Evolutionary conservation across 2,888 invertebrate species (phyloP).

Genomic region (Nephrotoma appendiculata): DNA sequence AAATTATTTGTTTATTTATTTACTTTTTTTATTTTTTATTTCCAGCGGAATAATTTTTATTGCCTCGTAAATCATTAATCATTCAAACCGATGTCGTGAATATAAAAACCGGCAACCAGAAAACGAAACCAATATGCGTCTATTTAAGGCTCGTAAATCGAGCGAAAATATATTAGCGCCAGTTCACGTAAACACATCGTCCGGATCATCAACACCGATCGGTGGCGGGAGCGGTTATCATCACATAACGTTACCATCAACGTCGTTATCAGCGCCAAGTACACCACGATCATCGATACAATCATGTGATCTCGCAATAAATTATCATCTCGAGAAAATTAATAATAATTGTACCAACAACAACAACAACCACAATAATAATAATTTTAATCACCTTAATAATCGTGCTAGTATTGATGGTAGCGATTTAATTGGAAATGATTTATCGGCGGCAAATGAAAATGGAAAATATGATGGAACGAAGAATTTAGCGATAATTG

Average conservation of each 20-base stretch:
- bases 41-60: background rate
- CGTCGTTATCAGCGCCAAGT: conserved; percentile 13
- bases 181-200: conserved; percentile 13
- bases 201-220: conserved; percentile 4
- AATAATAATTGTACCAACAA: conserved; percentile 6
- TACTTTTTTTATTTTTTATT: background rate
- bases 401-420: background rate
- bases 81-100: background rate
- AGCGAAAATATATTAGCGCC: conserved; percentile 26
- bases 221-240: background rate
- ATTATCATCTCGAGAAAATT: conserved; percentile 6
- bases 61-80: background rate
- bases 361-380: background rate
- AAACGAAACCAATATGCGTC: conserved; percentile 22
- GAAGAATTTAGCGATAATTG: conserved; percentile 13
- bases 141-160: conserved; percentile 32
- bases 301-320: conserved; percentile 6
- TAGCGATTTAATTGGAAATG: background rate
- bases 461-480: background rate
- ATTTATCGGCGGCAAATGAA: background rate
- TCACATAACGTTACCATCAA: conserved; percentile 10
- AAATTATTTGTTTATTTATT: background rate
- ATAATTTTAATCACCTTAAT: background rate
- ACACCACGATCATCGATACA: conserved; percentile 7
- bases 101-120: background rate